phyloP scores from a whole-genome alignment of 2,888 invertebrate genomes.

The Carpatolechia fugitivella region DNA sequence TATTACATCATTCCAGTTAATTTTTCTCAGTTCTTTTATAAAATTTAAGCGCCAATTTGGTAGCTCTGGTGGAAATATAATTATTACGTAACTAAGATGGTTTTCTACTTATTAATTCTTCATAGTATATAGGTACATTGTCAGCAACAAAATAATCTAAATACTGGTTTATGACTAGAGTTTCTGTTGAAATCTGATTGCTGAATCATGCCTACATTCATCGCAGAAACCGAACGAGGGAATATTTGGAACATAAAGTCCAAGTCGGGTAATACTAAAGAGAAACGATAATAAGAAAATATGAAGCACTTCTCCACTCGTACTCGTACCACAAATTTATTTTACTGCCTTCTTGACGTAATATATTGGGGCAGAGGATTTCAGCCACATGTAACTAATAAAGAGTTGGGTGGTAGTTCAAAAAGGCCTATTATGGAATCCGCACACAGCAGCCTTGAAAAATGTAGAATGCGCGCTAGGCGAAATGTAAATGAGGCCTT shows the following conservation, averaged over 20 bases:
- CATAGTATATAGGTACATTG: too few species aligned
- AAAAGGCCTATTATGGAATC: slow-evolving; percentile 10
- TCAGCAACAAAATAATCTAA: too few species aligned
- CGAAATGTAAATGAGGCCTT: slow-evolving; percentile 46
- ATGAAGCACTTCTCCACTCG: neutral
- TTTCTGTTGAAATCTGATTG: too few species aligned
- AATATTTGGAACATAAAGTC: neutral
- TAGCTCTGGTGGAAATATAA: too few species aligned
- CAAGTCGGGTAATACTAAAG: neutral
- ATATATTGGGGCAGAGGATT: neutral
- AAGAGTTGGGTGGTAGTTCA: neutral
- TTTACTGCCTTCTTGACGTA: neutral
- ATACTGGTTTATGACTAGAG: too few species aligned
- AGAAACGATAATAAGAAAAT: neutral
- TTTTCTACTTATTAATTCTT: too few species aligned
- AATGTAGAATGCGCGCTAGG: slow-evolving; percentile 40
- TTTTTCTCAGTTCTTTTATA: too few species aligned
- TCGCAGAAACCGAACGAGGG: too few species aligned
- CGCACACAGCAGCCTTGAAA: slow-evolving; percentile 32
- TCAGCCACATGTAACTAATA: neutral
- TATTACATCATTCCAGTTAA: too few species aligned
- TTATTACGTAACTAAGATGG: too few species aligned
- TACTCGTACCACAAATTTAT: neutral
- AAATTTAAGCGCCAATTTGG: too few species aligned
- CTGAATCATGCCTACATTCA: too few species aligned